Conservation (phyloP, 2,113 vertebrate species). For the Alces alces region DNA sequence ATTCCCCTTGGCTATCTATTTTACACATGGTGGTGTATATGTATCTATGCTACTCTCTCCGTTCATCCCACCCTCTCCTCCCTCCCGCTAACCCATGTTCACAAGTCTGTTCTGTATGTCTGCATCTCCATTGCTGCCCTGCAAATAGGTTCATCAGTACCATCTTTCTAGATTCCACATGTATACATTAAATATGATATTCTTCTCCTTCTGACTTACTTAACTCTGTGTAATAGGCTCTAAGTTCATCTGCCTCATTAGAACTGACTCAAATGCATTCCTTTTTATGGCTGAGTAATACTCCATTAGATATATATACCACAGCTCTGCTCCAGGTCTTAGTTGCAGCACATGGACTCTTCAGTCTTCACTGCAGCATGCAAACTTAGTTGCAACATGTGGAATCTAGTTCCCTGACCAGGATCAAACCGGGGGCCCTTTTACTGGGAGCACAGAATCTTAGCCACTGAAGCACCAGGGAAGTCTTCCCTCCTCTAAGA, state of each 20-base stretch:
- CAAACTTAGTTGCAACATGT: background rate
- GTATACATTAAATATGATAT: background rate
- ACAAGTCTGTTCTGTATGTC: background rate
- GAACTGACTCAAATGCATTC: background rate
- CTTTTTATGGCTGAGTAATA: background rate
- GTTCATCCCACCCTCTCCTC: background rate
- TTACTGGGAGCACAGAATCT: background rate
- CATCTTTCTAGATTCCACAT: background rate
- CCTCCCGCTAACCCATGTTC: background rate
- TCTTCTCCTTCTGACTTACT: background rate
- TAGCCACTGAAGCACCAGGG: background rate
- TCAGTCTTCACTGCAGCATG: background rate
- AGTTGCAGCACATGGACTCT: background rate
- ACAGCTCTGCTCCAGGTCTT: background rate
- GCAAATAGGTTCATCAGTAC: background rate
- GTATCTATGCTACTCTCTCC: background rate
- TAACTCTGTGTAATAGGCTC: background rate
- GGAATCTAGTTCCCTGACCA: background rate
- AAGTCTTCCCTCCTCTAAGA: background rate
- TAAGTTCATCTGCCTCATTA: background rate
- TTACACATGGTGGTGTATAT: background rate
- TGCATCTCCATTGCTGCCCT: background rate
- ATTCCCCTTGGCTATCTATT: background rate
- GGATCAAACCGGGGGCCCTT: background rate
- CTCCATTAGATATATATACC: background rate